These are phyloP conservation scores for Doryteuthis pealeii DNA, from an alignment of 1,140 invertebrate genomes.

Conservation along the genomic window DNA sequence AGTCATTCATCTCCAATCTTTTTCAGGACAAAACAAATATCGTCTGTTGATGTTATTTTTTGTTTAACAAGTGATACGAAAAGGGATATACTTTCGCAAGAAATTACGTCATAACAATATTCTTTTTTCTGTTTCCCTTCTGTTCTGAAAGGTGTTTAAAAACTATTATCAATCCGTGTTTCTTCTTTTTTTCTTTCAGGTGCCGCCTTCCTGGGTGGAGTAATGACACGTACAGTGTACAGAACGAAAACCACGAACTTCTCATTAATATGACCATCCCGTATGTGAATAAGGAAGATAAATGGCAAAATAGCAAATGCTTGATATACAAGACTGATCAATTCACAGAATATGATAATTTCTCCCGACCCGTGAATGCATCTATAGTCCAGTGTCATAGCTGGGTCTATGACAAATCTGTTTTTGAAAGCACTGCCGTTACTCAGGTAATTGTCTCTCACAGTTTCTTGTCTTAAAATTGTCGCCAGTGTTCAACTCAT, in stretches of 20 bases:
- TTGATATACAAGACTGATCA: not conserved
- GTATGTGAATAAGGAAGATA: slow-evolving; percentile 12
- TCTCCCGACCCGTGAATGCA: not conserved
- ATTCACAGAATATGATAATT: not conserved
- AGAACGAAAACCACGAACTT: slow-evolving; percentile 25
- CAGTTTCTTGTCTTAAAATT: too few relatives aligned
- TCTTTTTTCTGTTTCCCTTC: too few relatives aligned
- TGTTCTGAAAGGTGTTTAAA: too few relatives aligned
- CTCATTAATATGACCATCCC: slow-evolving; percentile 33
- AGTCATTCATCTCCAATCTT: too few relatives aligned
- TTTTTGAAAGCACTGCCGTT: slow-evolving; percentile 20
- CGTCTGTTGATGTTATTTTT: too few relatives aligned
- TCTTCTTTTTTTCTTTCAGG: slow-evolving; percentile 11
- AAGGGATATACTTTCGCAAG: too few relatives aligned
- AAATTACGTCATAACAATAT: too few relatives aligned
- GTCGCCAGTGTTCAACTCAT: too few relatives aligned
- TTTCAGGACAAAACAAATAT: too few relatives aligned
- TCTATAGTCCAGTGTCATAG: slow-evolving; percentile 19
- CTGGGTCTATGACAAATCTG: slow-evolving; percentile 34
- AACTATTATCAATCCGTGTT: too few relatives aligned
- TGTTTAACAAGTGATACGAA: too few relatives aligned
- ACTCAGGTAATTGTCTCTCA: slow-evolving; percentile 1
- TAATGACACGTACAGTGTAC: slow-evolving; percentile 12
- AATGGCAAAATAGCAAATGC: not conserved
- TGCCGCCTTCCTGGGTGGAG: slow-evolving; percentile 20